These are phyloP conservation scores for Actias luna DNA, from an alignment of 2,888 invertebrate genomes.

Conservation along the genomic window DNA sequence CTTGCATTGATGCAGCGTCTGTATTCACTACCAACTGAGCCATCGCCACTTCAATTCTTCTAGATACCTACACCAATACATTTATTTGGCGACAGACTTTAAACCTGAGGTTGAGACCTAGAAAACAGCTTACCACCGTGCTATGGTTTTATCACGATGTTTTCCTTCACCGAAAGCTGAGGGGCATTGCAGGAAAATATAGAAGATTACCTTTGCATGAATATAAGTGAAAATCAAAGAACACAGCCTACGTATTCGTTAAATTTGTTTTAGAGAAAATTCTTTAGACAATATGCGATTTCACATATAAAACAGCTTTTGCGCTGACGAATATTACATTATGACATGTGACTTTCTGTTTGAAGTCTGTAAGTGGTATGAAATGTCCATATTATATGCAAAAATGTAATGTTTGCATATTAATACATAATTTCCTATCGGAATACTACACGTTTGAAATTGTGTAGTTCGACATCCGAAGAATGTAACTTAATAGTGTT, in stretches of 20 bases:
- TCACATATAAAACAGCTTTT: constrained; percentile 9
- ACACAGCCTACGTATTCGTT: not conserved
- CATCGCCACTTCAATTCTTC: no score
- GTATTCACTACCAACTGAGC: no score
- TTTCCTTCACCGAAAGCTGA: no score
- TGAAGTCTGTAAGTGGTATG: not conserved
- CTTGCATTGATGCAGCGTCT: no score
- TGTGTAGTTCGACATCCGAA: not conserved
- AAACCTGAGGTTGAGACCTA: no score
- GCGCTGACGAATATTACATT: constrained; percentile 3
- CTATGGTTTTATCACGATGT: no score
- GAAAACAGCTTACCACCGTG: no score
- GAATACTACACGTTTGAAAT: not conserved
- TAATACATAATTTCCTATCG: not conserved
- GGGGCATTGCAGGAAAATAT: not conserved
- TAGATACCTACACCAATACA: no score
- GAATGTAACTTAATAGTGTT: not conserved
- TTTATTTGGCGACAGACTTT: no score
- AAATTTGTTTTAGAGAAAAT: constrained; percentile 7
- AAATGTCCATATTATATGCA: not conserved
- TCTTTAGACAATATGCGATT: not conserved
- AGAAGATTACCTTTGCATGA: not conserved
- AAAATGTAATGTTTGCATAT: not conserved
- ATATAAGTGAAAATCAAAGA: not conserved
- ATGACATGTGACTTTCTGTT: constrained; percentile 7